These are phyloP conservation scores for Drosophila santomea DNA, from an alignment of 1,140 invertebrate species.

Conservation along the genomic window DNA sequence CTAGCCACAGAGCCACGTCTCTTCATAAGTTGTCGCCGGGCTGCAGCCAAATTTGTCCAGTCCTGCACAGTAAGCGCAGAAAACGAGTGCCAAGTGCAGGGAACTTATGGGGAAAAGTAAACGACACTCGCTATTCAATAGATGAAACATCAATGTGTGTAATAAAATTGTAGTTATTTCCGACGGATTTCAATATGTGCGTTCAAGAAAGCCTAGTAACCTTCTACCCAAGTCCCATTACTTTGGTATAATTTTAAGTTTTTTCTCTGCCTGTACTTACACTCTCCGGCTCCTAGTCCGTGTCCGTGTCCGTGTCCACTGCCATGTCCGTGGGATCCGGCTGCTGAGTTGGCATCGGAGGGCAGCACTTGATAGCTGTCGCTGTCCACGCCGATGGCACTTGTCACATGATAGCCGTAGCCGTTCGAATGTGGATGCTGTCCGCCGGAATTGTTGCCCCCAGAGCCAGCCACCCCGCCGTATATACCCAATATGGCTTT, in stretches of 20 bases:
- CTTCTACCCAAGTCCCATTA: too few relatives aligned
- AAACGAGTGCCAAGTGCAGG: background rate
- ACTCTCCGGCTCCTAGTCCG: constrained; percentile 61
- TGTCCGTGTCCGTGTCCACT: constrained; percentile 30
- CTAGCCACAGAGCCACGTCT: constrained; percentile 39
- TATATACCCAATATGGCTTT: constrained; percentile 62
- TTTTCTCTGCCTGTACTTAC: constrained; percentile 55
- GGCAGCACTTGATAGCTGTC: constrained; percentile 84
- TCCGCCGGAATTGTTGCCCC: constrained; percentile 8
- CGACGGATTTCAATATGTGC: too few relatives aligned
- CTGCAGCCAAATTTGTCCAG: constrained; percentile 7
- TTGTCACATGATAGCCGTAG: constrained; percentile 84
- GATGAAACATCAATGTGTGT: background rate
- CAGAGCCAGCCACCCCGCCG: constrained; percentile 29
- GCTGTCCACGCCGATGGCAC: constrained; percentile 78
- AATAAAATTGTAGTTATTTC: background rate
- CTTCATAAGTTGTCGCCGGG: constrained; percentile 47
- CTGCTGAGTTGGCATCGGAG: constrained; percentile 54
- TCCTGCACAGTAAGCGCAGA: constrained; percentile 9
- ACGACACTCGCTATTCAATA: background rate
- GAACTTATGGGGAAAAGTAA: background rate
- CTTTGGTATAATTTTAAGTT: background rate
- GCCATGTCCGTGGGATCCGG: constrained; percentile 46
- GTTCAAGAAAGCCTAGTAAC: too few relatives aligned
- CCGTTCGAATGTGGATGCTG: constrained; percentile 66